These are phyloP conservation scores for Saguinus imperator DNA, from an alignment of 2,113 vertebrate genomes.

Conservation along the genomic window DNA sequence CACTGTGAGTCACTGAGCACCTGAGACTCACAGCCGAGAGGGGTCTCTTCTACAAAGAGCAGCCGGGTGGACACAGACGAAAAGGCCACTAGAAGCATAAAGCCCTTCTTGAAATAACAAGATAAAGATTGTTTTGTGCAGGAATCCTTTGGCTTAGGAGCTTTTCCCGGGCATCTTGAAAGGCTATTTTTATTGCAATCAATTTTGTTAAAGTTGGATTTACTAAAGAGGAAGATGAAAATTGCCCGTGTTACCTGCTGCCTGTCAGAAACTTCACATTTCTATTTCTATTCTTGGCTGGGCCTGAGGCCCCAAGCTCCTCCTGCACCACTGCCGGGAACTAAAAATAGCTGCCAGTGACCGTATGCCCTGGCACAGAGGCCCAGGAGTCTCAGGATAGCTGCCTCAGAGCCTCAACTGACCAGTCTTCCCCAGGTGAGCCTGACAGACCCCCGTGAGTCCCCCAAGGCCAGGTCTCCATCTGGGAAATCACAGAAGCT, in stretches of 20 bases:
- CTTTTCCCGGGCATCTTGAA: neutral
- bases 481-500: neutral
- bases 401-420: accelerated
- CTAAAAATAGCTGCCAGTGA: neutral
- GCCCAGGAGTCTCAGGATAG: accelerated
- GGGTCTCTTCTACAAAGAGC: neutral
- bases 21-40: neutral
- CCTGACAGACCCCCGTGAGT: accelerated
- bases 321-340: neutral
- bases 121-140: neutral
- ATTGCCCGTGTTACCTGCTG: neutral
- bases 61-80: accelerated
- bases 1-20: accelerated
- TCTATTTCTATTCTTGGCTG: neutral
- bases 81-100: neutral
- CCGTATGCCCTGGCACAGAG: accelerated
- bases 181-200: constrained; percentile 56
- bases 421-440: accelerated
- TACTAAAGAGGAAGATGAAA: neutral
- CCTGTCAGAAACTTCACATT: constrained; percentile 2
- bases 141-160: neutral
- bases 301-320: neutral
- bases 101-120: neutral
- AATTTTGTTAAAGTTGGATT: constrained; percentile 3
- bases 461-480: neutral